phyloP scores from a whole-genome alignment of 2,113 vertebrate species.

The Odocoileus virginianus region DNA sequence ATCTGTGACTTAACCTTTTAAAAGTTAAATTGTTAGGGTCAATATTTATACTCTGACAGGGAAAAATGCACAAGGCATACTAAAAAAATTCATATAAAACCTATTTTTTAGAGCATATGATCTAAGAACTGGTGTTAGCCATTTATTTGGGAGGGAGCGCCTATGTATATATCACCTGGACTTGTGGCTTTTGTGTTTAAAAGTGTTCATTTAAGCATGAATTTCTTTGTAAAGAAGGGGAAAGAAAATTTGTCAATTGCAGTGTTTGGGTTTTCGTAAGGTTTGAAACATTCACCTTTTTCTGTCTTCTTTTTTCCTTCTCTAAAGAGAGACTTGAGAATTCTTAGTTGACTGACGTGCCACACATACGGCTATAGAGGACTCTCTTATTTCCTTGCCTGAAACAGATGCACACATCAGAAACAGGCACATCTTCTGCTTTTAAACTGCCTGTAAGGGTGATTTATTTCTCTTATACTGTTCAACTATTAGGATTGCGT shows the following conservation, averaged over 20 bases:
- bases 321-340: neutral
- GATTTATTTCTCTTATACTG: neutral
- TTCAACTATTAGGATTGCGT: neutral
- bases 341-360: neutral
- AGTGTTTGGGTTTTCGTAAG: neutral
- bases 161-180: neutral
- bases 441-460: neutral
- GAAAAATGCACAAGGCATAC: neutral
- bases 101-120: neutral
- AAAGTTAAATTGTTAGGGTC: neutral
- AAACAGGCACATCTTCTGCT: neutral
- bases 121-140: neutral
- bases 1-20: neutral
- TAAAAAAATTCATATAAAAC: neutral
- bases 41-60: neutral
- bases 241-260: neutral
- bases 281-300: neutral
- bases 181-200: neutral
- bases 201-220: neutral
- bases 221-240: neutral
- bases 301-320: neutral
- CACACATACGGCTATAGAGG: neutral
- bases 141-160: neutral
- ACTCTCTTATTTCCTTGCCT: neutral
- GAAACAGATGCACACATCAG: neutral